Conservation (phyloP, 2,797 vertebrate genomes). For the Ptychadena robeensis region DNA sequence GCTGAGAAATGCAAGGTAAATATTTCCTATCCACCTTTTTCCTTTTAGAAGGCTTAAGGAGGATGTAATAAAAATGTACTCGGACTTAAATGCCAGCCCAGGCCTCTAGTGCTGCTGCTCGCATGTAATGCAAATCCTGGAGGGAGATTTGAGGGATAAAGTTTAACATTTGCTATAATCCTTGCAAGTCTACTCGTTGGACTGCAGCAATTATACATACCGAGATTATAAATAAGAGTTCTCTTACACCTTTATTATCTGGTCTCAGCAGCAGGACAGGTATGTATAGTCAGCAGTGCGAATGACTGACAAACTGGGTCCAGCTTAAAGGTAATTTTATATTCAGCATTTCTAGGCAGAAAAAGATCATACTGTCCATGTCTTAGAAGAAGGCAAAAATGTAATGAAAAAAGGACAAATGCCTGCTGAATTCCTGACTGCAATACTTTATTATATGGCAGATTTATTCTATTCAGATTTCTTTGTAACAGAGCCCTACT, state of each 20-base stretch:
- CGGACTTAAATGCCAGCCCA: slow-evolving; percentile 41
- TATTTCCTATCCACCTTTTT: slow-evolving; percentile 27
- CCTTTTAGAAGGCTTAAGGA: slow-evolving; percentile 22
- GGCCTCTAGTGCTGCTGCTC: slow-evolving; percentile 30
- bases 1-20: slow-evolving; percentile 21
- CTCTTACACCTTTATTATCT: slow-evolving; percentile 53
- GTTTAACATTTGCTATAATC: slow-evolving; percentile 61
- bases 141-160: slow-evolving; percentile 52
- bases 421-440: neutral
- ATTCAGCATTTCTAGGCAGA: slow-evolving; percentile 34
- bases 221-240: slow-evolving; percentile 40
- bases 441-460: neutral
- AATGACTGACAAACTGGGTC: slow-evolving; percentile 30
- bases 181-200: slow-evolving; percentile 21
- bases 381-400: slow-evolving; percentile 7
- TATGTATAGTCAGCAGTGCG: slow-evolving; percentile 24
- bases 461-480: no score
- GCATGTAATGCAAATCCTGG: slow-evolving; percentile 47
- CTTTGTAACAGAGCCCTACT: no score
- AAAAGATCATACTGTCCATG: neutral
- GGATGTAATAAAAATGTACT: slow-evolving; percentile 46
- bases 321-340: slow-evolving; percentile 31
- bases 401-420: slow-evolving; percentile 13
- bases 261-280: slow-evolving; percentile 36
- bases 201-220: slow-evolving; percentile 45